Evolutionary conservation across 2,113 vertebrate genomes (phyloP), one percentile per base, ranked within the genome.

Genomic region (Mesitornis unicolor): DNA sequence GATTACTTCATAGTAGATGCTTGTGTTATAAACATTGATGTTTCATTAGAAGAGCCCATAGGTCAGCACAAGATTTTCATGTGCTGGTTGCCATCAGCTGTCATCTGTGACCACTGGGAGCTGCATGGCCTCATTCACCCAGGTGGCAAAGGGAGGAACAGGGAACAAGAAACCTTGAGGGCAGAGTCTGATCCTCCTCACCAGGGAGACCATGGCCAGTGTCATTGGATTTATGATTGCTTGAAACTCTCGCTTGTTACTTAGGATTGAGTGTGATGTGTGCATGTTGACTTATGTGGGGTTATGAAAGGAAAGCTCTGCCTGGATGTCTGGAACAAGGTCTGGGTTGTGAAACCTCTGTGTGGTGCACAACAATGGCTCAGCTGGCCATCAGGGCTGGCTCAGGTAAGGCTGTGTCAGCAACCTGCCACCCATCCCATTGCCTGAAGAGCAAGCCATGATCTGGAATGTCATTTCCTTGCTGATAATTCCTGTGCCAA

Each of bases 391-490:
- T n/a, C 45, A 36, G 26, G 29, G 7, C 53, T 86, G 68, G 56
- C 50, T 89, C n/a, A 59, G 31, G 42, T 63, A 38, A 20, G 33
- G 64, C n/a, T 57, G 31, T 68, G 53, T 31, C 57, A 85, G 48
- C 43, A 87, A 3, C 1, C 64, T 74, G 11, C 22, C 25, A 45
- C 22, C 10, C 25, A 20, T 61, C 21, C 40, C 26, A 15, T 18
- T 57, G 31, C 67, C 64, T 42, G 63, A 19, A 73, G 28, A 29
- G 15, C 29, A 24, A 90, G 28, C 57, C 1, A 3, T 31, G 67
- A 80, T 33, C 2, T 0, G 4, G 31, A 10, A 36, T 0, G 0
- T 57, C 3, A 48, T 71, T 61, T 86, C 31, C n/a, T 71, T 22
- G 16, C 38, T 68, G 64, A 82, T 31, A 59, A 87, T 71, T 29